phyloP scores from a whole-genome alignment of 2,888 invertebrate species.

The Toxonevra muliebris region DNA sequence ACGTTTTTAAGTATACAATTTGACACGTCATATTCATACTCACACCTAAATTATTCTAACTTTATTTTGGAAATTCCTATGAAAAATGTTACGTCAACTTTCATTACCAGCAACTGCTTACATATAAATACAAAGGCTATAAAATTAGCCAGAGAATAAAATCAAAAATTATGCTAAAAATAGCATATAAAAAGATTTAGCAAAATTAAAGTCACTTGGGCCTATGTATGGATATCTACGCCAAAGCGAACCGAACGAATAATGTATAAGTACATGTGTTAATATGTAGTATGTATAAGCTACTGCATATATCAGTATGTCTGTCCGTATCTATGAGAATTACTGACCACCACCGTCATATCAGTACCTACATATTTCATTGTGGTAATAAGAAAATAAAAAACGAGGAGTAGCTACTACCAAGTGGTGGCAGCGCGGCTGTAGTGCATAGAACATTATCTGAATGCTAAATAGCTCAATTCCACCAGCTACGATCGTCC shows the following conservation, averaged over 20 bases:
- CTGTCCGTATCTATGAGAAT: background rate
- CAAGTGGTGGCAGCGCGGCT: slow-evolving; percentile 11
- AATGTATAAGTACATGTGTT: background rate
- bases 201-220: background rate
- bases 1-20: too few species aligned
- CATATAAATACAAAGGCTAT: too few species aligned
- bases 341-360: background rate
- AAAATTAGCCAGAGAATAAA: too few species aligned
- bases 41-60: too few species aligned
- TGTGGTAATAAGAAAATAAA: background rate
- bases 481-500: background rate
- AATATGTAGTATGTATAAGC: background rate
- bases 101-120: too few species aligned
- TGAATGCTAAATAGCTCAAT: slow-evolving; percentile 51
- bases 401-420: background rate
- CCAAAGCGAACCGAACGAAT: background rate
- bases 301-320: background rate
- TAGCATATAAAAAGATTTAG: background rate
- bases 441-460: slow-evolving; percentile 32
- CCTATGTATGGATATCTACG: background rate
- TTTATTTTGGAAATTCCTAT: too few species aligned
- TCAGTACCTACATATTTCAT: background rate
- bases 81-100: too few species aligned
- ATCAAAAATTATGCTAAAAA: background rate
- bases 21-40: too few species aligned